phyloP scores from a whole-genome alignment of 2,113 vertebrate genomes.

The Guaruba guarouba region DNA sequence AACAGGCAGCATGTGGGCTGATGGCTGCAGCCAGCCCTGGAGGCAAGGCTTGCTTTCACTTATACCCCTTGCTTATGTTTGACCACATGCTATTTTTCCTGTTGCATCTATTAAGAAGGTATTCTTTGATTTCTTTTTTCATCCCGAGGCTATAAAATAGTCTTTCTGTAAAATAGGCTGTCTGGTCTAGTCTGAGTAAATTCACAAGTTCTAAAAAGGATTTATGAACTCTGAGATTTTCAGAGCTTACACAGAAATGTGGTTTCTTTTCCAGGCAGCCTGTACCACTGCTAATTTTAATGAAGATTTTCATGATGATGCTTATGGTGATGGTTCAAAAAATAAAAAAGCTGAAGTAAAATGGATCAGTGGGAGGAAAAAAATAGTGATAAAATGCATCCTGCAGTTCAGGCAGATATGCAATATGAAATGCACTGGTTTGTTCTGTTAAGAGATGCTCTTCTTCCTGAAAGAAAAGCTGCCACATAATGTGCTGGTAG shows the following conservation, averaged over 20 bases:
- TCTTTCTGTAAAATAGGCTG: background rate
- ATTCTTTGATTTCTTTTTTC: background rate
- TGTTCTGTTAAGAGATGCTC: background rate
- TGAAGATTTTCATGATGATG: background rate
- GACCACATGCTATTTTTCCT: background rate
- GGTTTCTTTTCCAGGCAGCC: background rate
- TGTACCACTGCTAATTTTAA: background rate
- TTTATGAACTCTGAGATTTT: background rate
- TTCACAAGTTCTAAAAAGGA: slow-evolving; percentile 8
- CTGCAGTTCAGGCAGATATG: background rate
- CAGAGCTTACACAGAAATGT: background rate
- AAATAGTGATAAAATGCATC: background rate
- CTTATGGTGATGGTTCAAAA: background rate
- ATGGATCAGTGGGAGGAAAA: background rate
- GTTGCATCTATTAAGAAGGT: background rate
- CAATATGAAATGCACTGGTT: background rate
- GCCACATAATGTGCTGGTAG: background rate
- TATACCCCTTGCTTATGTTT: background rate
- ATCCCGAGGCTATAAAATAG: background rate
- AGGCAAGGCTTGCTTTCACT: background rate
- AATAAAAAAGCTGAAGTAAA: background rate
- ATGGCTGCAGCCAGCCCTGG: background rate
- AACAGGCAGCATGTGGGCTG: background rate
- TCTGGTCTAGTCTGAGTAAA: slow-evolving; percentile 1
- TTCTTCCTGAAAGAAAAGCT: background rate